Evolutionary conservation across 2,113 vertebrate genomes (phyloP).

Genomic region (Paracanthobrama guichenoti): DNA sequence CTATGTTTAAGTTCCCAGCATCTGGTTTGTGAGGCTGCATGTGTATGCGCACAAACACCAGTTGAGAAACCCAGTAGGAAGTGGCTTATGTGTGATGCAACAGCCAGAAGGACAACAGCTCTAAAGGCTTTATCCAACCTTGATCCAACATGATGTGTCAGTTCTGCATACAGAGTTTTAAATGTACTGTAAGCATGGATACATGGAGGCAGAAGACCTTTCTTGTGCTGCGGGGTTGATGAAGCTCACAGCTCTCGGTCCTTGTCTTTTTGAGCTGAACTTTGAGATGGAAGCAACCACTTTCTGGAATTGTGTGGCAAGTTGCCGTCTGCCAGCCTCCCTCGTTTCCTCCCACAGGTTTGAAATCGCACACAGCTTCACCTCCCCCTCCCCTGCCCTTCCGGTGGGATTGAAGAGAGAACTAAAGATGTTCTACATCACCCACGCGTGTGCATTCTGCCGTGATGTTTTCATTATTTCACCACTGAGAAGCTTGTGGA

Average conservation of each 20-base stretch:
- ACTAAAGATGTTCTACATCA: conserved; percentile 48
- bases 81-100: conserved; percentile 34
- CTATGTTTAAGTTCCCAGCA: conserved; percentile 5
- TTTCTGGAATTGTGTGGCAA: conserved; percentile 33
- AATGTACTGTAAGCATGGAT: conserved; percentile 47
- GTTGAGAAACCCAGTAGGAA: conserved; percentile 27
- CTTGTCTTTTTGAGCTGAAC: conserved; percentile 29
- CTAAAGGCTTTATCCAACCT: conserved; percentile 6
- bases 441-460: conserved; percentile 42
- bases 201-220: conserved; percentile 61
- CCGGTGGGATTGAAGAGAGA: conserved; percentile 38
- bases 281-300: conserved; percentile 36
- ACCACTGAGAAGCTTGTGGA: conserved; percentile 18
- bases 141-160: conserved; percentile 2
- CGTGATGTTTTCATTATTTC: conserved; percentile 52
- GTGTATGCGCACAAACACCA: not conserved
- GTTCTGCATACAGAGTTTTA: conserved; percentile 55
- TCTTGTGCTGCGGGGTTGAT: conserved; percentile 65
- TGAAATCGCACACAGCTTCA: conserved; percentile 40
- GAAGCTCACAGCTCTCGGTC: conserved; percentile 55
- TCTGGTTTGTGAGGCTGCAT: not conserved
- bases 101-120: conserved; percentile 10
- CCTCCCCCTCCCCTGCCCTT: conserved; percentile 23
- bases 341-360: conserved; percentile 46
- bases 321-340: conserved; percentile 32